Percentiles rank a stretch among this genome's conserved stretches.
These are phyloP conservation scores for Lysandra coridon DNA, from an alignment of 2,888 invertebrate species.

Conservation along the genomic window DNA sequence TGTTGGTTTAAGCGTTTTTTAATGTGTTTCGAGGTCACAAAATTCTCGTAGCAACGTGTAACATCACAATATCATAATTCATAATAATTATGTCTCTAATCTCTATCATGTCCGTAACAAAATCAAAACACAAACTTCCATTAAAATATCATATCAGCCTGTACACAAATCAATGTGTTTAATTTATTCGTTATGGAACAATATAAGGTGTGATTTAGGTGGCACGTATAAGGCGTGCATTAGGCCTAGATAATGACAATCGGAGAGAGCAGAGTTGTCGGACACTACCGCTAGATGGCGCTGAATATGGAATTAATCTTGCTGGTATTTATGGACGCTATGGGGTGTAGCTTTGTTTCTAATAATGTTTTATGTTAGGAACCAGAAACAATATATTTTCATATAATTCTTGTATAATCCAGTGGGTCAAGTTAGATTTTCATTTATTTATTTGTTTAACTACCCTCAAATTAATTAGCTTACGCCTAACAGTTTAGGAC, in stretches of 20 bases:
- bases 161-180: slow-evolving; percentile 31
- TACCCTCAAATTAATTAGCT: too few species aligned
- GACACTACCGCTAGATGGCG: background rate
- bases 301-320: background rate
- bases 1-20: too few species aligned
- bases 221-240: slow-evolving; percentile 58
- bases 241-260: slow-evolving; percentile 43
- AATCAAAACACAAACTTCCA: background rate
- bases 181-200: slow-evolving; percentile 36
- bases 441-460: too few species aligned
- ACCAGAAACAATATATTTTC: too few species aligned
- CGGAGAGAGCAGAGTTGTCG: background rate
- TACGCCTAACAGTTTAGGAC: too few species aligned
- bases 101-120: background rate
- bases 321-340: background rate
- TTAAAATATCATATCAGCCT: slow-evolving; percentile 34
- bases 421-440: too few species aligned
- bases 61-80: background rate
- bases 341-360: too few species aligned
- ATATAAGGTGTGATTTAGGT: slow-evolving; percentile 52
- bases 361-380: too few species aligned
- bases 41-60: background rate
- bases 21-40: too few species aligned
- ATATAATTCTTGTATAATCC: too few species aligned
- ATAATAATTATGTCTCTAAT: too few species aligned